Evolutionary conservation across 2,113 vertebrate species (phyloP).

Genomic region (cattle (Bos taurus)): DNA sequence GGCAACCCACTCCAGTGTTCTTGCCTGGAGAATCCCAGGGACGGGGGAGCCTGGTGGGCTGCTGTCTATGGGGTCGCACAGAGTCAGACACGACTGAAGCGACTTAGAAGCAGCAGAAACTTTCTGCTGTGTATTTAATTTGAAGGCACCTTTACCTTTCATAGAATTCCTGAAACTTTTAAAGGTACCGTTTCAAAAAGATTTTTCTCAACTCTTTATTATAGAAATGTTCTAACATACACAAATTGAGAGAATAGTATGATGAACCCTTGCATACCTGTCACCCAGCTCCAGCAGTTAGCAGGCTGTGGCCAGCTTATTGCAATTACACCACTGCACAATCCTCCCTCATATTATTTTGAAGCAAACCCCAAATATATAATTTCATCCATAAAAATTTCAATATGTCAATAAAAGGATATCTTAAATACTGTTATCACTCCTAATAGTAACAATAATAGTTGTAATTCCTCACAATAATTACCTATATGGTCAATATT

Average conservation of each 20-base stretch:
- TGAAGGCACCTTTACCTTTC: constrained; percentile 9
- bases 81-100: too few relatives aligned
- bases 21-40: too few relatives aligned
- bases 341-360: background rate
- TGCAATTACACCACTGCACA: background rate
- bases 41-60: too few relatives aligned
- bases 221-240: background rate
- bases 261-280: background rate
- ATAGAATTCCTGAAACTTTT: background rate
- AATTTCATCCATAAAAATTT: constrained; percentile 17
- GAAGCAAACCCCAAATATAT: background rate
- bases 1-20: too few relatives aligned
- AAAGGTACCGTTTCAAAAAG: constrained; percentile 11
- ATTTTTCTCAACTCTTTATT: constrained; percentile 12
- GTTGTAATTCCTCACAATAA: background rate
- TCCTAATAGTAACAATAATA: background rate
- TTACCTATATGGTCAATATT: background rate
- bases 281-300: background rate
- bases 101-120: background rate
- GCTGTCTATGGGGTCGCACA: too few relatives aligned
- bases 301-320: background rate
- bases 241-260: background rate
- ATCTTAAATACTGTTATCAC: background rate
- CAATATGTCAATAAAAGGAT: constrained; percentile 8
- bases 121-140: constrained; percentile 35